Base-by-base conservation (phyloP, 2,888 invertebrate genomes). In the Dasysyrphus albostriatus region DNA sequence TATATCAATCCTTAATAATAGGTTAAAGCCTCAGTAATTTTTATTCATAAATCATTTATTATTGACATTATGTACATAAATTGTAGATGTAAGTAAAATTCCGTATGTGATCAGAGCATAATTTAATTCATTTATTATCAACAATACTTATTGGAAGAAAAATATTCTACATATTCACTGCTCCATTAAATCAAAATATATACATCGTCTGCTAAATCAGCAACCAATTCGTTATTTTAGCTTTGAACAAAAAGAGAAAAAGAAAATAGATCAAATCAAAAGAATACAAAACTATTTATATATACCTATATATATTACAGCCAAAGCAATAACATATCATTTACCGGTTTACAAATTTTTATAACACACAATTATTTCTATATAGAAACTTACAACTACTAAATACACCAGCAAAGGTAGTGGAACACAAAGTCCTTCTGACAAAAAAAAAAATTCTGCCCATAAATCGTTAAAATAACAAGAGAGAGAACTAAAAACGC, bases 401-500 rank as follows among this genome's bases (percentile, higher is more conserved):
- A 24, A 49, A 47, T 47, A 8, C n/a, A 44, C 6, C n/a, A n/a
- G n/a, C 16, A 49, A 34, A 1, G 8, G 39, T n/a, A 8, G 12
- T 3, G 5, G 19, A 44, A n/a, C n/a, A 37, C 1, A 51, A 32
- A 19, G 12, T 29, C 16, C 6, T 37, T 59, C 44, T 44, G 5
- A 12, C 8, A n/a, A n/a, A 58, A 47, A 54, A 37, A 2, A 58
- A 39, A 54, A 24, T 2, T 2, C 24, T 2, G 42, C 44, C 70
- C 65, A 80, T 76, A 77, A 85, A 81, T 81, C 69, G 77, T 42
- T 29, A 14, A 69, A 69, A 70, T 39, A 77, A 73, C 72, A 34
- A 85, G 61, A 42, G 39, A 42, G 39, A 14, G 54, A 54, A 79
- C 0, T 14, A 14, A 9, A 72, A 77, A 58, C 5, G 47, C 58